phyloP scores from a whole-genome alignment of 2,797 vertebrate species.

The Melanotaenia maccullochi region DNA sequence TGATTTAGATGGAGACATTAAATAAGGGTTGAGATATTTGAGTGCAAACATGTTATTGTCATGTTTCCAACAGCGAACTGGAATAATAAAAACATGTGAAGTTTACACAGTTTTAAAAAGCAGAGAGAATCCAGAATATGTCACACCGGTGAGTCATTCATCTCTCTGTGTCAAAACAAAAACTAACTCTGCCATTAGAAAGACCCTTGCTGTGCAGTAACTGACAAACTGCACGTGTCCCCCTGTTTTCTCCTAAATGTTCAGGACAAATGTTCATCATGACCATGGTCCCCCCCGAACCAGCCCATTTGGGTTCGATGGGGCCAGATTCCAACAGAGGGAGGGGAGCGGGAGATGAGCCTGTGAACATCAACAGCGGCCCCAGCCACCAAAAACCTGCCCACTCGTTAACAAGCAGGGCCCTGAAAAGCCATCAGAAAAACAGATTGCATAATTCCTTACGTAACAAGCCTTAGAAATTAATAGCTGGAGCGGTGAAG shows the following conservation, averaged over 20 bases:
- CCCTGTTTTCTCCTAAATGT: conserved; percentile 45
- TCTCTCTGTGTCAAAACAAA: conserved; percentile 21
- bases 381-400: conserved; percentile 36
- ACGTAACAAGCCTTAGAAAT: conserved; percentile 64
- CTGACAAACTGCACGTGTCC: conserved; percentile 50
- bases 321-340: conserved; percentile 35
- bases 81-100: too few relatives aligned
- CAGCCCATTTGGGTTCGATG: conserved; percentile 54
- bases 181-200: conserved; percentile 3
- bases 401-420: conserved; percentile 56
- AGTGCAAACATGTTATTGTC: too few relatives aligned
- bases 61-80: too few relatives aligned
- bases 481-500: conserved; percentile 61
- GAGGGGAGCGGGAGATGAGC: conserved; percentile 31
- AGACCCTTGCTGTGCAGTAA: conserved; percentile 43
- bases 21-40: too few relatives aligned
- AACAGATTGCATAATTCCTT: conserved; percentile 75
- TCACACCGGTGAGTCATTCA: conserved; percentile 10
- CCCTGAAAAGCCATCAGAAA: conserved; percentile 56
- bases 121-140: conserved; percentile 9
- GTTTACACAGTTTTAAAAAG: background rate
- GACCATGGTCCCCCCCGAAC: conserved; percentile 38
- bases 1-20: too few relatives aligned
- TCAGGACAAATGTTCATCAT: conserved; percentile 33
- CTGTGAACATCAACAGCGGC: conserved; percentile 62